A percentile compares a stretch with the other conserved stretches of the same genome.
Evolutionary conservation across 2,113 vertebrate species (phyloP).

Genomic region (Brachyhypopomus gauderio): DNA sequence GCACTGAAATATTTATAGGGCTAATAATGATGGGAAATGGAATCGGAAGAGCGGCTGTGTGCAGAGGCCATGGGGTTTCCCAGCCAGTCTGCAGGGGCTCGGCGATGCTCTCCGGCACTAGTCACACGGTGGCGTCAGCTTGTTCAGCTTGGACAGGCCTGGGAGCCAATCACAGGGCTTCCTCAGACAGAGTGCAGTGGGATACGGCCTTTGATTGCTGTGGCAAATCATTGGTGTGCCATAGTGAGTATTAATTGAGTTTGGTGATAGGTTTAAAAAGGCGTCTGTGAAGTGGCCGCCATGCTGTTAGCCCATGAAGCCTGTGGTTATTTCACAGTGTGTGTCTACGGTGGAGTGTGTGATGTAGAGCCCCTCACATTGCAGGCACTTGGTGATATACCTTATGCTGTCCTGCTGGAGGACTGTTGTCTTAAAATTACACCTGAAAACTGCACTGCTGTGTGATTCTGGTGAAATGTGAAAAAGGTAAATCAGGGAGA

Average conservation of each 20-base stretch:
- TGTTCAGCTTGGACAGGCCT: not conserved
- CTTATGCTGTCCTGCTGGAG: no score
- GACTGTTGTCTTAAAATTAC: not conserved
- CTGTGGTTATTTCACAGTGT: slow-evolving; percentile 39
- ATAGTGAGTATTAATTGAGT: slow-evolving; percentile 26
- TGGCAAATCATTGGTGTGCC: slow-evolving; percentile 37
- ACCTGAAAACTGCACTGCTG: not conserved
- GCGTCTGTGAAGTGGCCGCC: no score
- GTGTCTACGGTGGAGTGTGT: slow-evolving; percentile 18
- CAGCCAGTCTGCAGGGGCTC: no score
- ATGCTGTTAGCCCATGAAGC: not conserved
- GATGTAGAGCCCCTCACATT: slow-evolving; percentile 16
- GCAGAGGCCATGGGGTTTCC: slow-evolving; percentile 51
- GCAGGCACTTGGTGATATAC: no score
- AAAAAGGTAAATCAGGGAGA: not conserved
- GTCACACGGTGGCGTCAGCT: not conserved
- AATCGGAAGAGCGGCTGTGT: slow-evolving; percentile 46
- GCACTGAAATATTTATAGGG: slow-evolving; percentile 60
- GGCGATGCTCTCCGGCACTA: no score
- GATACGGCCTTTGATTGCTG: slow-evolving; percentile 35
- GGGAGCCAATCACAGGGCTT: not conserved
- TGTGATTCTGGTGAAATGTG: not conserved
- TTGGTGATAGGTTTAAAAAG: slow-evolving; percentile 4
- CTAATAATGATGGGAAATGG: slow-evolving; percentile 62
- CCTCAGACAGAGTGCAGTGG: not conserved